phyloP scores from a whole-genome alignment of 2,113 vertebrate species.

The Semicossyphus pulcher region DNA sequence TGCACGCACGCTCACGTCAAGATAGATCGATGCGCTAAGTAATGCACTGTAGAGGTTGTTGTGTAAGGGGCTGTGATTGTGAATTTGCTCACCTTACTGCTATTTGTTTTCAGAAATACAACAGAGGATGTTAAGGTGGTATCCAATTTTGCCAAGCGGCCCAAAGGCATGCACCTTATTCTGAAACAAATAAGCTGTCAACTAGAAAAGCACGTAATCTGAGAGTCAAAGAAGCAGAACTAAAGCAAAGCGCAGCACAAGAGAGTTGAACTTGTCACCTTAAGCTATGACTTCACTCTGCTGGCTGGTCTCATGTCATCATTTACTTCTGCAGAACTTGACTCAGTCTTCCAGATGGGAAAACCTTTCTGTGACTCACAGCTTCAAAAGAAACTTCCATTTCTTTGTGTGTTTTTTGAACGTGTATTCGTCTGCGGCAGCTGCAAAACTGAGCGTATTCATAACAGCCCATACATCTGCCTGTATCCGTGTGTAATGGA shows the following conservation, averaged over 20 bases:
- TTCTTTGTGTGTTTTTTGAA: neutral
- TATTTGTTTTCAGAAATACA: conserved; percentile 2
- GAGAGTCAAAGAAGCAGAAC: conserved; percentile 39
- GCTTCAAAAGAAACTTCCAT: neutral
- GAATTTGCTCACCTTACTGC: conserved; percentile 24
- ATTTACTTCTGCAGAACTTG: conserved; percentile 53
- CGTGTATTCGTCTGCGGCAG: neutral
- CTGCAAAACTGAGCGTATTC: neutral
- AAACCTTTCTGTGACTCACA: conserved; percentile 57
- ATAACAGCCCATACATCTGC: conserved; percentile 22
- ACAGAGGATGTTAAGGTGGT: conserved; percentile 1
- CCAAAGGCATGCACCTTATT: conserved; percentile 16
- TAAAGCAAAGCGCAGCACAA: conserved; percentile 29
- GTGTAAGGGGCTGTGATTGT: conserved; percentile 22
- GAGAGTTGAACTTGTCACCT: conserved; percentile 55
- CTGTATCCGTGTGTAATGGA: conserved; percentile 27
- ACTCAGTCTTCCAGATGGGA: conserved; percentile 44
- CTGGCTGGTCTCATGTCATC: conserved; percentile 57
- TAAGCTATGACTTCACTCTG: conserved; percentile 50
- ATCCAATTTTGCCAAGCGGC: neutral
- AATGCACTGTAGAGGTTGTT: conserved; percentile 32
- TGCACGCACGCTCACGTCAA: neutral
- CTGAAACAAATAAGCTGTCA: conserved; percentile 25
- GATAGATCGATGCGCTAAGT: conserved; percentile 3
- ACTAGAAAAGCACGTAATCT: conserved; percentile 16